Percentiles rank a stretch among this genome's conserved stretches.
Evolutionary conservation across 2,113 vertebrate genomes (phyloP).

Genomic region (Paratilapia polleni): DNA sequence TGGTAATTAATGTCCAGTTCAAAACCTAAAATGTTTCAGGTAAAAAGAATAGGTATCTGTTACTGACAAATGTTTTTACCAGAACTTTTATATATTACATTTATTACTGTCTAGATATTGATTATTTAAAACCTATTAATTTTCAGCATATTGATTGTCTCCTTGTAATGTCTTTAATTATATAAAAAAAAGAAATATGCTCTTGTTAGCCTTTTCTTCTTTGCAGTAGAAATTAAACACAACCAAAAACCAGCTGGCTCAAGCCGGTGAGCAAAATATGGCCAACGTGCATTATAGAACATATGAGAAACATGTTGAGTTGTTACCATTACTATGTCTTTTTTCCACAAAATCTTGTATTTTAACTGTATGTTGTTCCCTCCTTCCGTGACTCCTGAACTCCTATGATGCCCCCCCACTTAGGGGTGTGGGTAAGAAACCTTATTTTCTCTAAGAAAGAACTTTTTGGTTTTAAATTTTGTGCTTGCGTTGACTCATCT

Average conservation of each 20-base stretch:
- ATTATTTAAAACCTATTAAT: background rate
- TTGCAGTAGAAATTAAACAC: slow-evolving; percentile 19
- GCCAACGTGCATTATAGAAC: slow-evolving; percentile 3
- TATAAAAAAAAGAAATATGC: background rate
- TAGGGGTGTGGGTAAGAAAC: slow-evolving; percentile 96
- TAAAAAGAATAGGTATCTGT: background rate
- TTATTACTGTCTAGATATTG: background rate
- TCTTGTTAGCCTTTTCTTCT: background rate
- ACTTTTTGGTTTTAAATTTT: background rate
- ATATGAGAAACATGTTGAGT: slow-evolving; percentile 32
- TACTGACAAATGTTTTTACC: background rate
- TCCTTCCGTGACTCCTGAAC: slow-evolving; percentile 68
- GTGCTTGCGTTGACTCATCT: background rate
- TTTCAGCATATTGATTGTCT: background rate
- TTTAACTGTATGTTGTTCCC: slow-evolving; percentile 77
- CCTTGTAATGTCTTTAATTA: background rate
- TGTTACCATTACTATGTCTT: slow-evolving; percentile 13
- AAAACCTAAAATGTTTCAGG: slow-evolving; percentile 26
- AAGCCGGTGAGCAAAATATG: slow-evolving; percentile 18
- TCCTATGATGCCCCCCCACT: slow-evolving; percentile 40
- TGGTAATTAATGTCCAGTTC: slow-evolving; percentile 30
- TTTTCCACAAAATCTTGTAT: slow-evolving; percentile 9
- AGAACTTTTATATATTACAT: background rate
- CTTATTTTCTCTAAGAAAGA: background rate
- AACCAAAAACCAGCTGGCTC: slow-evolving; percentile 29